A percentile compares a stretch with the other conserved stretches of the same genome.
Evolutionary conservation across 2,888 invertebrate species (phyloP).

Genomic region (Phalera bucephala): DNA sequence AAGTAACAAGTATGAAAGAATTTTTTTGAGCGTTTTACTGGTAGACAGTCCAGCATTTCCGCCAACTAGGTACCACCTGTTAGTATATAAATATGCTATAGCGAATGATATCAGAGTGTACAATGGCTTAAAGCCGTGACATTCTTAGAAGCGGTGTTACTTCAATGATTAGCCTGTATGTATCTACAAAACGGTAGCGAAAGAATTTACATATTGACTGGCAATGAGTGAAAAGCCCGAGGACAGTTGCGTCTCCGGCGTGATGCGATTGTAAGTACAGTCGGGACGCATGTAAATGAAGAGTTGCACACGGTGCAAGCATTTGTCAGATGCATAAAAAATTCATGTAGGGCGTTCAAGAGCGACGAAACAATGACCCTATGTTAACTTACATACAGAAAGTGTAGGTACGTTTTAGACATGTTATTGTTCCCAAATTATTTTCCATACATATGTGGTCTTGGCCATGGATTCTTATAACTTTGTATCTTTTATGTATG

Average conservation of each 20-base stretch:
- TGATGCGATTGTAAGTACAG: conserved; percentile 45
- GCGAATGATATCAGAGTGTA: too few relatives aligned
- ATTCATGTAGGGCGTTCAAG: conserved; percentile 37
- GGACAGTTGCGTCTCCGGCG: conserved; percentile 50
- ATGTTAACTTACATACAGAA: conserved; percentile 24
- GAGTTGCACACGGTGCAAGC: conserved; percentile 44
- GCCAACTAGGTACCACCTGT: neutral
- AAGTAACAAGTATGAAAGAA: too few relatives aligned
- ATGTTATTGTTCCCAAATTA: conserved; percentile 10
- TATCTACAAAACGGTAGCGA: conserved; percentile 37
- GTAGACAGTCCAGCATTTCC: too few relatives aligned
- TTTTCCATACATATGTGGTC: too few relatives aligned
- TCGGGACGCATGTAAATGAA: conserved; percentile 63
- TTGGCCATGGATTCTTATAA: too few relatives aligned
- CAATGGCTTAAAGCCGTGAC: neutral
- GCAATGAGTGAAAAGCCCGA: conserved; percentile 63
- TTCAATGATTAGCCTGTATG: too few relatives aligned
- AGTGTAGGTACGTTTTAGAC: conserved; percentile 16
- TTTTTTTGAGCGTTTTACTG: too few relatives aligned
- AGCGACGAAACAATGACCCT: conserved; percentile 43
- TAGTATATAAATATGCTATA: too few relatives aligned
- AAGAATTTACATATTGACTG: conserved; percentile 64
- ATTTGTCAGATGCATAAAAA: conserved; percentile 40
- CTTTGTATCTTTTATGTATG: too few relatives aligned
- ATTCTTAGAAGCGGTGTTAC: too few relatives aligned